phyloP scores from a whole-genome alignment of 2,113 vertebrate genomes.

The Zapus hudsonius region DNA sequence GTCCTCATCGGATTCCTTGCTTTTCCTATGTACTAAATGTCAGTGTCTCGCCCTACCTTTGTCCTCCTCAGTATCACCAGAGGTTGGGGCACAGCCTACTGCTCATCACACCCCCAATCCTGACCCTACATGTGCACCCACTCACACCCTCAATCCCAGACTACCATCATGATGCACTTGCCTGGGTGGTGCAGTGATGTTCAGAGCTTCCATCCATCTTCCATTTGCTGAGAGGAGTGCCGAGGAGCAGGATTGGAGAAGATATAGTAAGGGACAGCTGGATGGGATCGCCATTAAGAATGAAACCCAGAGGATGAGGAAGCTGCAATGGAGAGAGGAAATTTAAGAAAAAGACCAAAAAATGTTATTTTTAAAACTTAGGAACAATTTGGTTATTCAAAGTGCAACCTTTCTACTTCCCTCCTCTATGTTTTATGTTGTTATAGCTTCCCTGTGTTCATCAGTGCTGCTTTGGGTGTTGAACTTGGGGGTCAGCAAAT shows the following conservation, averaged over 20 bases:
- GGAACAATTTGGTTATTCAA: not conserved
- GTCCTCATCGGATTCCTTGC: not conserved
- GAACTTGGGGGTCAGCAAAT: rapidly evolving
- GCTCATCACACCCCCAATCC: rapidly evolving
- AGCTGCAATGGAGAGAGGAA: not conserved
- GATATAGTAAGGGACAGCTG: too few relatives aligned
- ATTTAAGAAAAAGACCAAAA: not conserved
- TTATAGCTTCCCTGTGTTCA: too few relatives aligned
- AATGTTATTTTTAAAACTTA: not conserved
- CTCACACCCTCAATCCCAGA: too few relatives aligned
- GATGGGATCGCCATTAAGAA: not conserved
- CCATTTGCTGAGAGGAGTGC: not conserved
- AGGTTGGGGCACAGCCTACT: not conserved
- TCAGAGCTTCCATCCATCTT: too few relatives aligned
- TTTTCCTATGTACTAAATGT: not conserved
- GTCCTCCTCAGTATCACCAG: not conserved
- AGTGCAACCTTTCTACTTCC: not conserved
- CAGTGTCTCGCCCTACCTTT: not conserved
- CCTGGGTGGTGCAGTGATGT: not conserved
- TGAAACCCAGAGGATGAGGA: not conserved
- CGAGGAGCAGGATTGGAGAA: too few relatives aligned
- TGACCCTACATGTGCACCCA: not conserved
- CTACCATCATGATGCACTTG: not conserved
- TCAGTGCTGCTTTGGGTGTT: not conserved
- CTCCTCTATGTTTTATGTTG: too few relatives aligned